Evolutionary conservation across 2,888 invertebrate species (phyloP).

Genomic region (Rotaria magnacalcarata): DNA sequence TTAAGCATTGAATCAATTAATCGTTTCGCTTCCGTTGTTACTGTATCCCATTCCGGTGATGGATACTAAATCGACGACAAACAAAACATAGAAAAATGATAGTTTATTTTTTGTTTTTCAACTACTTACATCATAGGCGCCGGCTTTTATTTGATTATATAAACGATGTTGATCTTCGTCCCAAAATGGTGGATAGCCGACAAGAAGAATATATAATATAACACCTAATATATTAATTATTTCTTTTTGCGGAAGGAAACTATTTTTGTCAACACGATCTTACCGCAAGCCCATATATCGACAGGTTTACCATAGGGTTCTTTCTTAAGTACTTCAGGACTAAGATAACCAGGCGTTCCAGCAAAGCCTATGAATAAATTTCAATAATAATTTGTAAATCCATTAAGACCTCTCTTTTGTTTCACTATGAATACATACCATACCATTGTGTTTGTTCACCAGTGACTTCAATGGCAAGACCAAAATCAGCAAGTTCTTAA

Average conservation of each 20-base stretch:
- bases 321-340: constrained; percentile 97
- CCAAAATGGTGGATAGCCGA: constrained; percentile 99
- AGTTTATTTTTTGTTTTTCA: too few relatives aligned
- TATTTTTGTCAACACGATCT: constrained; percentile 49
- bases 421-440: constrained; percentile 59
- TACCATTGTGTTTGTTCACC: constrained; percentile 98
- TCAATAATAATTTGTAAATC: neutral
- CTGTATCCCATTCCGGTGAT: constrained; percentile 99
- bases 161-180: constrained; percentile 99
- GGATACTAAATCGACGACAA: constrained; percentile 65
- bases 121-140: constrained; percentile 75
- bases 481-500: constrained; percentile 87
- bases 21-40: constrained; percentile 98
- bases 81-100: constrained; percentile 1
- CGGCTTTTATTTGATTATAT: constrained; percentile 98
- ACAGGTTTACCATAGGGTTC: constrained; percentile 99
- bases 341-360: constrained; percentile 96
- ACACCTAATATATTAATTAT: constrained; percentile 66
- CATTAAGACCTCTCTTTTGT: neutral
- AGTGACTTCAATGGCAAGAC: constrained; percentile 97
- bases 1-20: constrained; percentile 99
- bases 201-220: constrained; percentile 93
- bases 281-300: constrained; percentile 99
- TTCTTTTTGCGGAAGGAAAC: too few relatives aligned
- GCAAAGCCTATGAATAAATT: constrained; percentile 70